These are phyloP conservation scores for Melipona quadrifasciata DNA, from an alignment of 1,140 invertebrate species.

Conservation along the genomic window DNA sequence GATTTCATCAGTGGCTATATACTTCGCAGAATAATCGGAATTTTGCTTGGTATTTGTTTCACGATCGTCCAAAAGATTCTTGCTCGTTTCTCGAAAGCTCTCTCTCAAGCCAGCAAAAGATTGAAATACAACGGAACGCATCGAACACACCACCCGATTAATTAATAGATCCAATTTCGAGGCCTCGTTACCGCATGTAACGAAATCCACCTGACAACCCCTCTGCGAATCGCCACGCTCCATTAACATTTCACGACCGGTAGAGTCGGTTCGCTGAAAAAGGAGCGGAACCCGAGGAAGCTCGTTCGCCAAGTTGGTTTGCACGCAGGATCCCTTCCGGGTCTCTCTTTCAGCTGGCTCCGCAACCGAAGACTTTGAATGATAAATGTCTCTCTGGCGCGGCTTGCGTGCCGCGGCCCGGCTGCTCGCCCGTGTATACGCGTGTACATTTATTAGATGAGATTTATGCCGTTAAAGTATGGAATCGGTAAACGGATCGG, in stretches of 20 bases:
- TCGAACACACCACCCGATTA: too few species aligned
- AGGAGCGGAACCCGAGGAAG: neutral
- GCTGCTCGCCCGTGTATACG: neutral
- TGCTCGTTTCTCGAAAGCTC: too few species aligned
- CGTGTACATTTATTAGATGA: conserved; percentile 41
- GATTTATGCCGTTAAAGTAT: conserved; percentile 42
- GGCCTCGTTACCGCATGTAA: neutral
- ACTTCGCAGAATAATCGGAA: too few species aligned
- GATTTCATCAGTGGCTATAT: too few species aligned
- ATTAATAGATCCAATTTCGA: too few species aligned
- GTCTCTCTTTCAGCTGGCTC: conserved; percentile 20
- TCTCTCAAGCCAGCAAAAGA: too few species aligned
- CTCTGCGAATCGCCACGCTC: neutral
- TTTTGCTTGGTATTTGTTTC: too few species aligned
- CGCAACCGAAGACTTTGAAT: conserved; percentile 35
- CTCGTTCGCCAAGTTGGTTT: neutral
- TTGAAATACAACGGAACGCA: too few species aligned
- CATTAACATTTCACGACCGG: neutral
- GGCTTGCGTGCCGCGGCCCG: neutral
- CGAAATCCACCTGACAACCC: neutral
- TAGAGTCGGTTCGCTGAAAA: neutral
- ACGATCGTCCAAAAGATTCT: too few species aligned
- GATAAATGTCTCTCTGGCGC: conserved; percentile 17
- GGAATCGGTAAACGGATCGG: conserved; percentile 45
- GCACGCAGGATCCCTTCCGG: neutral